phyloP scores from a whole-genome alignment of 2,797 vertebrate species.

The Zenarchopterus dispar region DNA sequence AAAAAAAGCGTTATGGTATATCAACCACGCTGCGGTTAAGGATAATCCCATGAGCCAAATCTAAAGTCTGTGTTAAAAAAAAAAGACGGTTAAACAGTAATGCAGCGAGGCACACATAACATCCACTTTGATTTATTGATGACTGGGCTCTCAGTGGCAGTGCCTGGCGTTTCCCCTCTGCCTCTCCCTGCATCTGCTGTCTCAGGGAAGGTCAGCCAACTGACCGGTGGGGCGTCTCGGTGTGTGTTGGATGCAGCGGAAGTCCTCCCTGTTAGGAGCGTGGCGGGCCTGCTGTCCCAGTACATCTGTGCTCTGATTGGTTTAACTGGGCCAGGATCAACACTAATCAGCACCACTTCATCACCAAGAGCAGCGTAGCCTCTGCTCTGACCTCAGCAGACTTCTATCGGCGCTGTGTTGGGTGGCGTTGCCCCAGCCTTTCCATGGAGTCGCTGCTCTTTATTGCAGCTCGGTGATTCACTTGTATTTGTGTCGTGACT shows the following conservation, averaged over 20 bases:
- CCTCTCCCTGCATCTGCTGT: constrained; percentile 85
- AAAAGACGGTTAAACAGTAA: background rate
- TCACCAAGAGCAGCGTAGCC: constrained; percentile 38
- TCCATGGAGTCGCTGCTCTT: constrained; percentile 14
- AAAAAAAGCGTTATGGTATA: background rate
- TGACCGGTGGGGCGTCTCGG: constrained; percentile 62
- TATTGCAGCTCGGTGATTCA: constrained; percentile 41
- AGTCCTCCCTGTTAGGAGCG: constrained; percentile 63
- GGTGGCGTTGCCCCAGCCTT: constrained; percentile 31
- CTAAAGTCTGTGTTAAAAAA: background rate
- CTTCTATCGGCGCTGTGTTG: constrained; percentile 50
- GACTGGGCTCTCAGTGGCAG: constrained; percentile 68
- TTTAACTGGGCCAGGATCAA: constrained; percentile 42
- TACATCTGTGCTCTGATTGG: constrained; percentile 72
- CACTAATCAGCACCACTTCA: constrained; percentile 66
- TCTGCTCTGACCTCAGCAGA: constrained; percentile 56
- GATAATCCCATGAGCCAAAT: background rate
- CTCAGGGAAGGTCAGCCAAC: constrained; percentile 84
- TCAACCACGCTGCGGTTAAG: background rate
- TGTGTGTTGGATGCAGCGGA: constrained; percentile 68
- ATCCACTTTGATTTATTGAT: constrained; percentile 47
- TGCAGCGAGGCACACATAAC: constrained; percentile 20
- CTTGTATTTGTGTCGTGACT: constrained; percentile 26
- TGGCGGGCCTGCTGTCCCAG: constrained; percentile 67
- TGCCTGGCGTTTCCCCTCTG: constrained; percentile 57